phyloP scores from a whole-genome alignment of 2,113 vertebrate species.

The Callospermophilus lateralis region DNA sequence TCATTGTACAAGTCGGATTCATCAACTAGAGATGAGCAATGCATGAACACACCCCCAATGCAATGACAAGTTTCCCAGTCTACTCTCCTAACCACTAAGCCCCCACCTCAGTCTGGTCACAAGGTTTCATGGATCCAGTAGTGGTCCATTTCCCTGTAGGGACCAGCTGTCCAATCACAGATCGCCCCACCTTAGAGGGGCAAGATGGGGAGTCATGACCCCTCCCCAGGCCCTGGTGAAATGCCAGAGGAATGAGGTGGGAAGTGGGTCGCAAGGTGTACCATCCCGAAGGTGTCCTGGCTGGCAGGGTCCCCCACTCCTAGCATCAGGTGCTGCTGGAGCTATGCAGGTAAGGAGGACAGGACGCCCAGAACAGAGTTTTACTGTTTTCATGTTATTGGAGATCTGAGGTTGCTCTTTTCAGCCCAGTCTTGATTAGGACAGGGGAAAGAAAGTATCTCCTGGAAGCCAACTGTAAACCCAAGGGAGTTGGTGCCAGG shows the following conservation, averaged over 20 bases:
- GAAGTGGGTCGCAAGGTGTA: slow-evolving; percentile 37
- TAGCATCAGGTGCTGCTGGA: not conserved
- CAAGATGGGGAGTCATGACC: not conserved
- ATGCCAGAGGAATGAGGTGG: slow-evolving; percentile 63
- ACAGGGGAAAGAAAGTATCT: slow-evolving; percentile 29
- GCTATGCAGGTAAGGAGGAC: slow-evolving; percentile 63
- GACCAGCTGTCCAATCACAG: not conserved
- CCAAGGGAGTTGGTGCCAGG: slow-evolving; percentile 1
- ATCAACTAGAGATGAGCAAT: not conserved
- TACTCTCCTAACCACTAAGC: not conserved
- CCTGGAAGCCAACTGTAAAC: not conserved
- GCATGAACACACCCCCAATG: slow-evolving; percentile 52
- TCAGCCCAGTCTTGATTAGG: slow-evolving; percentile 6
- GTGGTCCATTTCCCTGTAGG: not conserved
- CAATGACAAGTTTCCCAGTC: slow-evolving; percentile 27
- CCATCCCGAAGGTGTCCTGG: slow-evolving; percentile 41
- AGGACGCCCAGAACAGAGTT: slow-evolving; percentile 69
- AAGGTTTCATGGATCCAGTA: not conserved
- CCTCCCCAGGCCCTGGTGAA: slow-evolving; percentile 3
- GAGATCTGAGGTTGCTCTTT: slow-evolving; percentile 37
- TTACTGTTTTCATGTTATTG: slow-evolving; percentile 68
- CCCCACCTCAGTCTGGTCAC: not conserved
- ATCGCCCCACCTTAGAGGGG: not conserved
- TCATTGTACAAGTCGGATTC: not conserved
- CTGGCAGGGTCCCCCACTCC: slow-evolving; percentile 1